phyloP scores from a whole-genome alignment of 2,797 vertebrate genomes.

The Ciconia nigra region DNA sequence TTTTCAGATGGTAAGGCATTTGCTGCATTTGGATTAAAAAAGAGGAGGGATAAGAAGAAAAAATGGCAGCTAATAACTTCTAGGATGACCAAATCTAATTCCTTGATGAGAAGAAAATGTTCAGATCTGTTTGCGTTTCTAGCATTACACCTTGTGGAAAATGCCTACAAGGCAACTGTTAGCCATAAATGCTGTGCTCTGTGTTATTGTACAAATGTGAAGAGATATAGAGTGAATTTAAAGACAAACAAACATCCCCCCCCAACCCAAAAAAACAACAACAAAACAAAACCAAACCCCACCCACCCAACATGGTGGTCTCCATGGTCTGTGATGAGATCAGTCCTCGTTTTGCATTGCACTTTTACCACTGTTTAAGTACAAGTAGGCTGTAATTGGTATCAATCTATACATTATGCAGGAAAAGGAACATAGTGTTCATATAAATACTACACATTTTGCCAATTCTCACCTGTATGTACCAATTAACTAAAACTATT shows the following conservation, averaged over 20 bases:
- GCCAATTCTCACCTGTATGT: not conserved
- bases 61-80: not conserved
- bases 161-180: not conserved
- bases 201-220: not conserved
- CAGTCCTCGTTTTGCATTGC: not conserved
- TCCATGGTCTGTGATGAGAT: not conserved
- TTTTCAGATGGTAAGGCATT: not conserved
- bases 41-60: not conserved
- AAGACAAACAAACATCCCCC: not conserved
- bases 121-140: not conserved
- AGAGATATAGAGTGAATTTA: not conserved
- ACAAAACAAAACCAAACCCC: not conserved
- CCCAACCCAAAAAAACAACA: not conserved
- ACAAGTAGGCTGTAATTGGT: not conserved
- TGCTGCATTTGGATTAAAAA: not conserved
- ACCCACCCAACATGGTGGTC: not conserved
- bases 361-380: not conserved
- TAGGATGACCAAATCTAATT: not conserved
- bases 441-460: not conserved
- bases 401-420: accelerated
- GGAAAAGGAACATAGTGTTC: not conserved
- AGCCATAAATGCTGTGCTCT: not conserved
- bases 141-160: not conserved
- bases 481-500: not conserved
- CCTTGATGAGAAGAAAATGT: not conserved